Evolutionary conservation across 35 echinoderm and acorn worm genomes (phyloP).

Genomic region (Strongylocentrotus purpuratus): DNA sequence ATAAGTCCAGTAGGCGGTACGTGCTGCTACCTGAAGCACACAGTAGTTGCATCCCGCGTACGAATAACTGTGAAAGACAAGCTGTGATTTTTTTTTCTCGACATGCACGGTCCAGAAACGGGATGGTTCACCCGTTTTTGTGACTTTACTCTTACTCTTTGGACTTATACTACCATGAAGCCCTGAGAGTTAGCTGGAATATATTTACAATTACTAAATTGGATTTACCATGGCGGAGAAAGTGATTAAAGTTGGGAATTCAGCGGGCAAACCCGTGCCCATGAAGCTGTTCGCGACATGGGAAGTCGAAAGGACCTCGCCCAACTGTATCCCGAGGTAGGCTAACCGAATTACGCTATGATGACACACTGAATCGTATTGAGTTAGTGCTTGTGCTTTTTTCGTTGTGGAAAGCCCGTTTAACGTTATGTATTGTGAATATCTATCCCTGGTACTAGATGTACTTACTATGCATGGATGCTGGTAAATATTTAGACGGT

Average conservation of each 20-base stretch:
- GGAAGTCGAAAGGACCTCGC: slow-evolving; percentile 96
- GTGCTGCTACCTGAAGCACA: not conserved
- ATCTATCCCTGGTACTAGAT: no score
- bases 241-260: slow-evolving; percentile 41
- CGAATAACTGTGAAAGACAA: not conserved
- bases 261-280: slow-evolving; percentile 77
- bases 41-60: no score
- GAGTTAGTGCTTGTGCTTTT: no score
- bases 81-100: not conserved
- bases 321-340: slow-evolving; percentile 95
- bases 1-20: not conserved
- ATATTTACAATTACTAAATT: not conserved
- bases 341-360: slow-evolving; percentile 4
- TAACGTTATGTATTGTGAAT: no score
- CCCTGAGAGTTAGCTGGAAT: slow-evolving; percentile 32
- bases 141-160: not conserved
- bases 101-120: not conserved
- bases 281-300: slow-evolving; percentile 99
- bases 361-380: no score
- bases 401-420: no score
- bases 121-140: slow-evolving; percentile 28
- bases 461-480: no score
- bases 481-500: no score
- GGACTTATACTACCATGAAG: slow-evolving; percentile 6
- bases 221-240: slow-evolving; percentile 76